Percentiles rank a stretch among this genome's conserved stretches.
These are phyloP conservation scores for Trichogramma dendrolimi DNA, from an alignment of 2,888 invertebrate species.

Conservation along the genomic window DNA sequence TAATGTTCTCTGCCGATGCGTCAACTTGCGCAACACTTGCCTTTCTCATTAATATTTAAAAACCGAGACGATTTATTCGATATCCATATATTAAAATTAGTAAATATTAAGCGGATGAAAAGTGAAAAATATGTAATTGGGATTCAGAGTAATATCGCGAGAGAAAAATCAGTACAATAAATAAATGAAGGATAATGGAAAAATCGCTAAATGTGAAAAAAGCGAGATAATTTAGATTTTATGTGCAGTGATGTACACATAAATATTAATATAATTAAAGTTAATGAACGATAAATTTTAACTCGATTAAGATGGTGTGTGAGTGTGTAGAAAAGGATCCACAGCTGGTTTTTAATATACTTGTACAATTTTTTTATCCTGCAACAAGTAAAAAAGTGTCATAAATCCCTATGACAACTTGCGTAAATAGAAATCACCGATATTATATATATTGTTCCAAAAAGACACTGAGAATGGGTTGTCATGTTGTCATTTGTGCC, in stretches of 20 bases:
- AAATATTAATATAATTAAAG: neutral
- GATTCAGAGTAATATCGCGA: slow-evolving; percentile 6
- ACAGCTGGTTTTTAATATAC: slow-evolving; percentile 22
- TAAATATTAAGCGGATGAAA: too few species aligned
- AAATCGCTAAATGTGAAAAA: slow-evolving; percentile 2
- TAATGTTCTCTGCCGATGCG: slow-evolving; percentile 18
- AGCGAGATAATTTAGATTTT: slow-evolving; percentile 13
- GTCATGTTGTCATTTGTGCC: slow-evolving; percentile 20
- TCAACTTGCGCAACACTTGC: slow-evolving; percentile 15
- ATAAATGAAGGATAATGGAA: slow-evolving; percentile 9
- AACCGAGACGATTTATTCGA: too few species aligned
- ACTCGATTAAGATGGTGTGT: too few species aligned
- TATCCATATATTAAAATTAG: too few species aligned
- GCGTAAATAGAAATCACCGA: neutral
- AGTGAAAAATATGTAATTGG: too few species aligned
- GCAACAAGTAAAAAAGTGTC: slow-evolving; percentile 9
- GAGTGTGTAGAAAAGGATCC: neutral
- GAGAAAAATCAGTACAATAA: slow-evolving; percentile 19
- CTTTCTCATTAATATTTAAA: slow-evolving; percentile 21
- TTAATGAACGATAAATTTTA: too few species aligned
- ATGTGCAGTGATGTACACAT: slow-evolving; percentile 18
- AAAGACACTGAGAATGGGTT: slow-evolving; percentile 10
- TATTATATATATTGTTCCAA: slow-evolving; percentile 15
- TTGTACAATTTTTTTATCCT: slow-evolving; percentile 23
- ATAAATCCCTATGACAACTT: neutral